phyloP scores from a whole-genome alignment of 2,113 vertebrate species.

The Nycticryphes semicollaris region DNA sequence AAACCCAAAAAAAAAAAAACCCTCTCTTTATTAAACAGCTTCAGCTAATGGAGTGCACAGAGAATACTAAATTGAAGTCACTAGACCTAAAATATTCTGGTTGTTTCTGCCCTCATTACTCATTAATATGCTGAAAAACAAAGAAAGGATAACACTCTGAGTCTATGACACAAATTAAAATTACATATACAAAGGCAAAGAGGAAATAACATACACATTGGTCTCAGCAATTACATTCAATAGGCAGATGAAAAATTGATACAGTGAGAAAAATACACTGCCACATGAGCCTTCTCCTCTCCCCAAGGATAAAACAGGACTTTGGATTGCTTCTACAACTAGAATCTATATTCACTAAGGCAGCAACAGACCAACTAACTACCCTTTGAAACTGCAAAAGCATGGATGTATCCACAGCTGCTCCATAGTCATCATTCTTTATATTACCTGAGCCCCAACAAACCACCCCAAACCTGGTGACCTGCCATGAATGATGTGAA shows the following conservation, averaged over 20 bases:
- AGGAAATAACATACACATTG: slow-evolving; percentile 28
- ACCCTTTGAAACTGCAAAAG: neutral
- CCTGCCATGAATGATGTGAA: neutral
- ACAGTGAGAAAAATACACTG: neutral
- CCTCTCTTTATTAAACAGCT: neutral
- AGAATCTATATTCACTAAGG: neutral
- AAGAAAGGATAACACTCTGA: neutral
- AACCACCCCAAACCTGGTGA: neutral
- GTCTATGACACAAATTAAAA: slow-evolving; percentile 18
- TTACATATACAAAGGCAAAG: slow-evolving; percentile 16
- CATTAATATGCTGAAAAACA: slow-evolving; percentile 21
- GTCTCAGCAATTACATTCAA: slow-evolving; percentile 41
- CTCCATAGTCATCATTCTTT: neutral
- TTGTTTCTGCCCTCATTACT: slow-evolving; percentile 8
- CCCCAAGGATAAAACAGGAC: neutral
- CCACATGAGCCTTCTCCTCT: neutral
- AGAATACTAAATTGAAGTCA: slow-evolving; percentile 1
- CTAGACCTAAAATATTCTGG: slow-evolving; percentile 20
- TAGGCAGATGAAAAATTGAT: slow-evolving; percentile 23
- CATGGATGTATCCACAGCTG: neutral
- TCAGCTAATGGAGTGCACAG: neutral
- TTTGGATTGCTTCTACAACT: neutral
- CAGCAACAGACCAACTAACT: neutral
- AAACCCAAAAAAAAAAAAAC: neutral
- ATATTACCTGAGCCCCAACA: neutral